These are phyloP conservation scores for Parapsyche elsis DNA, from an alignment of 1,140 invertebrate genomes.

Conservation along the genomic window DNA sequence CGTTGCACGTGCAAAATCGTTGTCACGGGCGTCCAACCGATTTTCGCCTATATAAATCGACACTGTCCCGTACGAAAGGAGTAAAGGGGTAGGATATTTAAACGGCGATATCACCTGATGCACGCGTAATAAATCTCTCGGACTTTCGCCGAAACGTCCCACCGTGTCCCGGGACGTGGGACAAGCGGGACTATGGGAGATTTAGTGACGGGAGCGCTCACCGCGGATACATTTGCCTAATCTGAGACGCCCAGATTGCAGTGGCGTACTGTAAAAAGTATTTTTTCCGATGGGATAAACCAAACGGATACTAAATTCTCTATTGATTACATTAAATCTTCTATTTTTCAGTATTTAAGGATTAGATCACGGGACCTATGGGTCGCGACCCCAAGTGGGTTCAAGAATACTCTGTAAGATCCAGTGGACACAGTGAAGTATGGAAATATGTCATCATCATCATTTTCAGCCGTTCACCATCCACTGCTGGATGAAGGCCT, in stretches of 20 bases:
- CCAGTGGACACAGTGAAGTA: too few relatives aligned
- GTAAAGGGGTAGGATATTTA: background rate
- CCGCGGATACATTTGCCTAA: slow-evolving; percentile 3
- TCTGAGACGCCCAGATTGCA: background rate
- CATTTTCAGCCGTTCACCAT: too few relatives aligned
- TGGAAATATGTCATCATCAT: too few relatives aligned
- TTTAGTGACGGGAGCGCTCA: background rate
- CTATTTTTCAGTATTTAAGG: too few relatives aligned
- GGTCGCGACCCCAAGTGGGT: too few relatives aligned
- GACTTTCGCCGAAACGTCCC: slow-evolving; percentile 3
- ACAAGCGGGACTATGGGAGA: background rate
- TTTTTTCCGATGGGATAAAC: too few relatives aligned
- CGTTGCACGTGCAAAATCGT: background rate
- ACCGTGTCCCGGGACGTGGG: background rate
- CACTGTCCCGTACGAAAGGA: background rate
- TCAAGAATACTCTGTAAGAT: too few relatives aligned
- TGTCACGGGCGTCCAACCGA: background rate
- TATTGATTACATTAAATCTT: too few relatives aligned
- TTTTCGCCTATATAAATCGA: background rate
- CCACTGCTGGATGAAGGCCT: too few relatives aligned
- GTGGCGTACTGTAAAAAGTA: background rate
- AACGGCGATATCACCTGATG: background rate
- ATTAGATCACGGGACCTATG: too few relatives aligned
- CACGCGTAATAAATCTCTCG: background rate
- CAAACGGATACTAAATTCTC: too few relatives aligned